Base-by-base conservation (phyloP, 2,113 vertebrate species). In the Grammomys dolichurus region DNA sequence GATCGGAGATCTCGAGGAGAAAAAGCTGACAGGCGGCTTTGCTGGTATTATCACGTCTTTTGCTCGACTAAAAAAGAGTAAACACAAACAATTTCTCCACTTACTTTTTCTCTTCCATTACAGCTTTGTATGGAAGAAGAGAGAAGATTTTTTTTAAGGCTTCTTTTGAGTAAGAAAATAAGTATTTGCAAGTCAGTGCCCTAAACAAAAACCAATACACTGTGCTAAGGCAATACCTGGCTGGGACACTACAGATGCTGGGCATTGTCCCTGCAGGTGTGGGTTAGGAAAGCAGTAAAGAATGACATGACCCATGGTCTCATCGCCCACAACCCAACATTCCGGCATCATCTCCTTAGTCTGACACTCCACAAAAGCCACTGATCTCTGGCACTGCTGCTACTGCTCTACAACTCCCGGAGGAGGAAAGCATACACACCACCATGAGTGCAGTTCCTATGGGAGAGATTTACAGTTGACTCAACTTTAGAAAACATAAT, bases 1-100 rank as follows among this genome's bases (percentile, higher is more conserved):
- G 31, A 99, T 99, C 0, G 98, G 98, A 73, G 99, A 99, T 1
- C 98, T 99, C 0, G 98, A 26, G 56, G 99, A 98, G 98, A 99
- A 99, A 98, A 99, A 99, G 72, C 98, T 99, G 95, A 99, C 98
- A 0, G 99, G 99, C 28, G 99, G 98, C 77, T 98, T 99, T 0
- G 99, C 99, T 84, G 99, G 98, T 96, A 99, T 99, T 46, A 99
- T 99, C 95, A 99, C 99, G 96, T 99, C 98, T 98, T 99, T 99
- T 75, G 99, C 99, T 80, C 99, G 99, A 97, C 99, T 99, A 85
- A 54, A 93, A 98, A 95, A 98, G 72, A 72, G 46, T 40, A 97
- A 67, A 97, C 90, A 97, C n/a, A 97, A 90, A 95, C 54, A 75
- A 70, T n/a, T 72, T 51, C 48, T 87, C 43, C 36, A 12, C 28